Evolutionary conservation across 2,888 invertebrate genomes (phyloP).

Genomic region (Orthonychiurus folsomi): DNA sequence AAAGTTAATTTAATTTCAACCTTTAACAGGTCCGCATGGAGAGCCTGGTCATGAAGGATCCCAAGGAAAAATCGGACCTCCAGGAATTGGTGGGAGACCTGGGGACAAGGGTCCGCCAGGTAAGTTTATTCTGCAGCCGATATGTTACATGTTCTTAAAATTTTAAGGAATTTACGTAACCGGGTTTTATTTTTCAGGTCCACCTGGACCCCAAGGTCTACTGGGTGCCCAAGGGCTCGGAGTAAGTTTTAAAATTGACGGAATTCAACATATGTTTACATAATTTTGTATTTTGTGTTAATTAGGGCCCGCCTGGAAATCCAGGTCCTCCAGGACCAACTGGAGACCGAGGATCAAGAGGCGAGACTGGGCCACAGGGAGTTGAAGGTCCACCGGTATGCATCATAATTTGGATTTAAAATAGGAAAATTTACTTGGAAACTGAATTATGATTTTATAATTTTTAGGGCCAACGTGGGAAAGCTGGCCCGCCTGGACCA

Average conservation of each 20-base stretch:
- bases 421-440: too few species aligned
- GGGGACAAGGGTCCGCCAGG: constrained; percentile 70
- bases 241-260: not conserved
- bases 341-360: constrained; percentile 63
- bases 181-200: constrained; percentile 54
- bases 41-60: constrained; percentile 54
- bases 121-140: too few species aligned
- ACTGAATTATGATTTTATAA: too few species aligned
- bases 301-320: constrained; percentile 59
- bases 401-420: too few species aligned
- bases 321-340: constrained; percentile 58
- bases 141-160: too few species aligned
- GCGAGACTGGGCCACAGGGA: constrained; percentile 65
- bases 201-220: constrained; percentile 56
- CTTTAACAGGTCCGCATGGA: too few species aligned
- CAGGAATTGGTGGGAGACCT: constrained; percentile 62
- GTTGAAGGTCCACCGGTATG: constrained; percentile 58
- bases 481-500: constrained; percentile 63
- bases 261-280: not conserved
- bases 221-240: constrained; percentile 60
- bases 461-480: constrained; percentile 64
- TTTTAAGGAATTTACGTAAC: too few species aligned
- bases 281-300: too few species aligned
- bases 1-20: too few species aligned
- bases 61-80: constrained; percentile 42